Evolutionary conservation across 2,888 invertebrate species (phyloP).

Genomic region (Pyrgus malvae): DNA sequence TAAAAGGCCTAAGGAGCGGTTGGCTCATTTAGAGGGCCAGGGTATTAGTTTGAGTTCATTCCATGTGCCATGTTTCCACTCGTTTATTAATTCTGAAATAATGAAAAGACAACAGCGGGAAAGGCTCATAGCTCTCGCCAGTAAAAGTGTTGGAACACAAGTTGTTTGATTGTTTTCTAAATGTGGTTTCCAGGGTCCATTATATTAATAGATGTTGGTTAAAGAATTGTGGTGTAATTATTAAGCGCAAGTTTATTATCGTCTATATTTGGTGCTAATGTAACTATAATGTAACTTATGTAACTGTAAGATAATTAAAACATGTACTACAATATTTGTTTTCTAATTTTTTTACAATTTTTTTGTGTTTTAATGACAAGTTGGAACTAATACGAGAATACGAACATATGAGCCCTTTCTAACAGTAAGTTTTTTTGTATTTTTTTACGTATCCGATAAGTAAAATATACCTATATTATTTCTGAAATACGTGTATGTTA

Average conservation of each 20-base stretch:
- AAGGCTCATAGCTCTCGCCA: constrained; percentile 35
- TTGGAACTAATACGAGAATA: not conserved
- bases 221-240: constrained; percentile 44
- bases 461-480: constrained; percentile 10
- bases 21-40: constrained; percentile 45
- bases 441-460: too few species aligned
- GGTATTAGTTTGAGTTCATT: constrained; percentile 69
- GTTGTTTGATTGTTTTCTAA: constrained; percentile 10
- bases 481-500: constrained; percentile 9
- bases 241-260: constrained; percentile 45
- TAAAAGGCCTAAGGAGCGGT: constrained; percentile 51
- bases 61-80: constrained; percentile 67
- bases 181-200: constrained; percentile 35
- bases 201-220: constrained; percentile 38
- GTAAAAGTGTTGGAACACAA: constrained; percentile 31
- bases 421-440: constrained; percentile 20
- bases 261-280: constrained; percentile 57
- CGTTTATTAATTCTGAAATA: constrained; percentile 59
- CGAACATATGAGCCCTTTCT: not conserved
- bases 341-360: constrained; percentile 29
- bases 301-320: constrained; percentile 50
- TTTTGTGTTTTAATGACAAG: constrained; percentile 13
- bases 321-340: constrained; percentile 34
- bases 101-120: constrained; percentile 54
- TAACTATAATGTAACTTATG: constrained; percentile 62